Conservation (phyloP, 37 sponge, comb jelly and placozoan genomes). For the Ephydatia muelleri region DNA sequence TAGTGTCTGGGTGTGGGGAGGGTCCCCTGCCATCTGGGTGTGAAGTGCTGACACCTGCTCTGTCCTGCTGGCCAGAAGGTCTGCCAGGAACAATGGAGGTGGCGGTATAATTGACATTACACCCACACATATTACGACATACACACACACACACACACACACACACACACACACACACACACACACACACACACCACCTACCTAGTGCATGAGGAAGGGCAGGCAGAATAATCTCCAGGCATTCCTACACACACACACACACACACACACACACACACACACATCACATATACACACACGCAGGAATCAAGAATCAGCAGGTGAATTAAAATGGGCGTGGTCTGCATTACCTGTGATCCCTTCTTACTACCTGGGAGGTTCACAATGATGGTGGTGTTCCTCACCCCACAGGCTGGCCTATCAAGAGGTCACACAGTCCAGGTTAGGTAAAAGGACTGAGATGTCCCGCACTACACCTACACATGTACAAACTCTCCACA, state of each 20-base stretch:
- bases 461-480: not conserved
- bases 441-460: not conserved
- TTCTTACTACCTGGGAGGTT: constrained; percentile 96
- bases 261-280: too few species aligned
- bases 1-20: not conserved
- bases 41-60: constrained; percentile 6
- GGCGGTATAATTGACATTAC: not conserved
- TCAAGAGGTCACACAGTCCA: not conserved
- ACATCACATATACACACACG: too few species aligned
- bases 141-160: constrained; percentile 7
- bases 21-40: not conserved
- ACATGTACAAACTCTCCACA: not conserved
- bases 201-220: constrained; percentile 89
- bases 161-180: constrained; percentile 9
- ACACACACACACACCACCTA: constrained; percentile 12
- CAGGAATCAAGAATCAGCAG: not conserved
- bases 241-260: constrained; percentile 55
- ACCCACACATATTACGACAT: not conserved
- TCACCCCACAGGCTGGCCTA: constrained; percentile 83
- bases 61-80: constrained; percentile 2
- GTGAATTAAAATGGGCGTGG: too few species aligned
- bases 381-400: constrained; percentile 75
- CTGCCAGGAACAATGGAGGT: not conserved
- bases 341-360: constrained; percentile 82
- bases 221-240: constrained; percentile 72